These are phyloP conservation scores for Ochotona princeps DNA, from an alignment of 2,113 vertebrate genomes.

Conservation along the genomic window DNA sequence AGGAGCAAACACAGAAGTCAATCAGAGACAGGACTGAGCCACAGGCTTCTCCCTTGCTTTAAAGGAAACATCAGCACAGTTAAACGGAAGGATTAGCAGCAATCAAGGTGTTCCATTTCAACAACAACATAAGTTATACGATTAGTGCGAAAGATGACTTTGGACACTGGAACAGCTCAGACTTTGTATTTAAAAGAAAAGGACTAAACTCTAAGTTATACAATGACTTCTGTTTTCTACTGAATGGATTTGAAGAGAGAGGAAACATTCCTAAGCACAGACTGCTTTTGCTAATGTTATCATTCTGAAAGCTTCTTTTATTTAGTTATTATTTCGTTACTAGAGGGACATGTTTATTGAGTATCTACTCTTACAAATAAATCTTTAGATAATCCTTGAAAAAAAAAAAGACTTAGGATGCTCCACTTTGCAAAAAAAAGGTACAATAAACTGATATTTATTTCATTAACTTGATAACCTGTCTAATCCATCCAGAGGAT, in stretches of 20 bases:
- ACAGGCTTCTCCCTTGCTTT: not conserved
- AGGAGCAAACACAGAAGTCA: slow-evolving; percentile 3
- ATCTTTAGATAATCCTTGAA: not conserved
- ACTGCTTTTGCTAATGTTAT: not conserved
- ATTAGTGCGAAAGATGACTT: no score
- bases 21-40: slow-evolving; percentile 21
- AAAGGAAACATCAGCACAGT: slow-evolving; percentile 11
- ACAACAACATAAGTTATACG: not conserved
- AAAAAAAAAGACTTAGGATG: slow-evolving; percentile 33
- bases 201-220: no score
- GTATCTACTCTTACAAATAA: not conserved
- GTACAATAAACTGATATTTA: not conserved
- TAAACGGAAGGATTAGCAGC: not conserved
- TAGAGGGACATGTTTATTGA: not conserved
- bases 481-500: not conserved
- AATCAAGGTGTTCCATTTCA: not conserved
- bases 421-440: not conserved
- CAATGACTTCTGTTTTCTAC: not conserved
- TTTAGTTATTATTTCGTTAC: not conserved
- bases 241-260: not conserved
- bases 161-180: no score
- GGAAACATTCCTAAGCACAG: not conserved
- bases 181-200: no score
- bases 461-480: not conserved
- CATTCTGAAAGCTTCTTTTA: slow-evolving; percentile 32